These are phyloP conservation scores for Enteromius afrohamiltoni DNA, from an alignment of 2,797 vertebrate species.

Conservation along the genomic window DNA sequence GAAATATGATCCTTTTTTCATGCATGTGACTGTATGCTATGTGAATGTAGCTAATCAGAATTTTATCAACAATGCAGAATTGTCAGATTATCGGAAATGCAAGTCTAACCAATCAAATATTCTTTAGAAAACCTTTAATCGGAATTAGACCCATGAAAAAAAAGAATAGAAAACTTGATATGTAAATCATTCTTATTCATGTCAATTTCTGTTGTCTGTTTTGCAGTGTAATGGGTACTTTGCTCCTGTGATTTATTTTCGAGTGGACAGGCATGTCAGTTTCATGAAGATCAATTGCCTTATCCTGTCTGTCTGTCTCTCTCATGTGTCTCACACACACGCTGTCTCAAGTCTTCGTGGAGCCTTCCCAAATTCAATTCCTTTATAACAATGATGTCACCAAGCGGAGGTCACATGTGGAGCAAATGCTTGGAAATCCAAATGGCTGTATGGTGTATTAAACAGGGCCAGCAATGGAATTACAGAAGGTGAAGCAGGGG, in stretches of 20 bases:
- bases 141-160: slow-evolving; percentile 5
- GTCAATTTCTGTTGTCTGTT: slow-evolving; percentile 50
- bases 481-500: slow-evolving; percentile 57
- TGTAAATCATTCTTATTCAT: slow-evolving; percentile 52
- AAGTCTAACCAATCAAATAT: slow-evolving; percentile 7
- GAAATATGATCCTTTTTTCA: background rate
- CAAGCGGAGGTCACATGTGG: slow-evolving; percentile 64
- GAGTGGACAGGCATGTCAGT: slow-evolving; percentile 55
- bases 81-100: slow-evolving; percentile 1
- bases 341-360: slow-evolving; percentile 59
- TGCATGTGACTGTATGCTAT: background rate
- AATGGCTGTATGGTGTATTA: slow-evolving; percentile 54
- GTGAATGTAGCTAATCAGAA: background rate
- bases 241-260: slow-evolving; percentile 56
- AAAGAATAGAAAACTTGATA: slow-evolving; percentile 35
- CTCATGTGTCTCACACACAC: slow-evolving; percentile 36
- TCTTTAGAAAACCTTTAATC: slow-evolving; percentile 26
- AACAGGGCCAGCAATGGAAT: slow-evolving; percentile 56
- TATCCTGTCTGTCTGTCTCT: slow-evolving; percentile 53
- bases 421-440: slow-evolving; percentile 72
- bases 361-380: slow-evolving; percentile 65
- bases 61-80: background rate
- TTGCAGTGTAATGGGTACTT: slow-evolving; percentile 52
- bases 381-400: slow-evolving; percentile 62
- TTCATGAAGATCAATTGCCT: slow-evolving; percentile 63